phyloP scores from a whole-genome alignment of 2,797 vertebrate species.

The Presbytis comata region DNA sequence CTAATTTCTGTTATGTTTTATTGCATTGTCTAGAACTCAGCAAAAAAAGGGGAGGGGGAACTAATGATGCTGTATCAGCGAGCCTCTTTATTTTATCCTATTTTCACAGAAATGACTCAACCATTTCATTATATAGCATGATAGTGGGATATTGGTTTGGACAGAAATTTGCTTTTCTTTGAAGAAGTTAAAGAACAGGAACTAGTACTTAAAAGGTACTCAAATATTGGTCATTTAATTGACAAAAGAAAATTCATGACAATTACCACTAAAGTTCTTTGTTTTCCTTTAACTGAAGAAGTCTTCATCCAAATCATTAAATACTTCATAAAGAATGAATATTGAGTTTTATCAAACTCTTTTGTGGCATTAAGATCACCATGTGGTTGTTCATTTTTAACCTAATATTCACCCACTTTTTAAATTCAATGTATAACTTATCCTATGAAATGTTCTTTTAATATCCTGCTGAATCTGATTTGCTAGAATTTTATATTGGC shows the following conservation, averaged over 20 bases:
- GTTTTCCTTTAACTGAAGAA: neutral
- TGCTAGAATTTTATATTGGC: slow-evolving; percentile 33
- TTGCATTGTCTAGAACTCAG: neutral
- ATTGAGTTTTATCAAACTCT: slow-evolving; percentile 23
- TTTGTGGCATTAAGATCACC: neutral
- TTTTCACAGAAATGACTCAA: slow-evolving; percentile 9
- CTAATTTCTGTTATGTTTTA: slow-evolving; percentile 5
- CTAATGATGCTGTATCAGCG: neutral
- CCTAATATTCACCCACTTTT: neutral
- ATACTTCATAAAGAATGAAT: neutral
- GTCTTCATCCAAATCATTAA: slow-evolving; percentile 36
- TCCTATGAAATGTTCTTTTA: slow-evolving; percentile 11
- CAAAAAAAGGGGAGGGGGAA: neutral
- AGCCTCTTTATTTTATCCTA: neutral
- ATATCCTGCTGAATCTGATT: slow-evolving; percentile 22
- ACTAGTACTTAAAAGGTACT: neutral
- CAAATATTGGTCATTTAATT: neutral
- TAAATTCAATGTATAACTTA: neutral
- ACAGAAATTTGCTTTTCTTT: neutral
- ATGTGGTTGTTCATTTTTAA: slow-evolving; percentile 28
- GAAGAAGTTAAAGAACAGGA: neutral
- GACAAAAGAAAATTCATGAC: neutral
- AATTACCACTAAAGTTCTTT: neutral
- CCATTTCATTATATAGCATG: neutral
- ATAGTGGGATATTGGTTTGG: neutral